Evolutionary conservation across 2,797 vertebrate genomes (phyloP).

Genomic region (Rhinichthys osculus): DNA sequence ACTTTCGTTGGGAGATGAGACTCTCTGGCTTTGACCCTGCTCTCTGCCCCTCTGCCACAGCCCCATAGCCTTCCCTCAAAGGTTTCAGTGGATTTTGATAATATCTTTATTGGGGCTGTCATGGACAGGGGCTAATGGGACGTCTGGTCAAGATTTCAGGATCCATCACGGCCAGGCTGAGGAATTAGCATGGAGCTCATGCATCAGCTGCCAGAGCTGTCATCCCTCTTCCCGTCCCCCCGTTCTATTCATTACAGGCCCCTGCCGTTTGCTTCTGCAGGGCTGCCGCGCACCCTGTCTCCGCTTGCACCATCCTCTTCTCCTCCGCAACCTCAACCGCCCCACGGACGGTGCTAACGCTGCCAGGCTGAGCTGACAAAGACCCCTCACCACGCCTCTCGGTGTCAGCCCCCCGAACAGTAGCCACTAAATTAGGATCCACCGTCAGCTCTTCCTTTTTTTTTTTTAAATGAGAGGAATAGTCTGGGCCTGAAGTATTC

Average conservation of each 20-base stretch:
- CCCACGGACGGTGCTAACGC: constrained; percentile 29
- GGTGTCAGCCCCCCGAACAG: constrained; percentile 82
- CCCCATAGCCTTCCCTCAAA: constrained; percentile 70
- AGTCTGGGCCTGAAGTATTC: constrained; percentile 17
- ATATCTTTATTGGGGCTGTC: constrained; percentile 92
- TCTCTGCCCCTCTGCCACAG: constrained; percentile 74
- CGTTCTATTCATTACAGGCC: constrained; percentile 88
- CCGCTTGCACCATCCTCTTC: constrained; percentile 55
- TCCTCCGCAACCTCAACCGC: constrained; percentile 2
- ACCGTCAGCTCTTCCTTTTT: constrained; percentile 74
- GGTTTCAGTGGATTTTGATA: constrained; percentile 72
- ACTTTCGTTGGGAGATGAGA: constrained; percentile 76
- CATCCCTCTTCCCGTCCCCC: constrained; percentile 82
- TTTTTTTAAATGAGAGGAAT: constrained; percentile 51
- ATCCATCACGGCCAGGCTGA: constrained; percentile 93
- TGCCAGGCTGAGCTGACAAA: constrained; percentile 62
- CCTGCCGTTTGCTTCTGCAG: constrained; percentile 36
- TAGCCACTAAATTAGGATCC: constrained; percentile 83
- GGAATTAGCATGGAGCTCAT: constrained; percentile 94
- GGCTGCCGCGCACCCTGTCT: constrained; percentile 31
- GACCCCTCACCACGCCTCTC: constrained; percentile 84
- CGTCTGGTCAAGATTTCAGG: constrained; percentile 98
- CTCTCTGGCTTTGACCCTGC: constrained; percentile 74
- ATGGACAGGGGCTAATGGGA: constrained; percentile 98
- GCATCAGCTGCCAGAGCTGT: constrained; percentile 98